Base-by-base conservation (phyloP, 2,113 vertebrate species). In the Dicaeum eximium region DNA sequence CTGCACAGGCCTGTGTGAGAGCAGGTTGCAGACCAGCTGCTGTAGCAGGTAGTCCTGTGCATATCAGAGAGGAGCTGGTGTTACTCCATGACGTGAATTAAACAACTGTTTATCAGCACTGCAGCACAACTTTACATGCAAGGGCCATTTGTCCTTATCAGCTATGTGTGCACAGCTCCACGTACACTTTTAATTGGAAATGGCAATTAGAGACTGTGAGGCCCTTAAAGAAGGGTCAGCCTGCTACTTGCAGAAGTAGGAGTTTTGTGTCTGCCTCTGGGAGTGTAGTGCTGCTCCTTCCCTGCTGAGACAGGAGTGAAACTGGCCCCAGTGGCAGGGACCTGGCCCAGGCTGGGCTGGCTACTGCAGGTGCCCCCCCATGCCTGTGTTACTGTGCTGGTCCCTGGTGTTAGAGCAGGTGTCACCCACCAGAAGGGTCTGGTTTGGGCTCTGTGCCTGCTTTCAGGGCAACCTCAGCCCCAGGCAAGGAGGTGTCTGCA, bases 51-150 rank as follows among this genome's bases (percentile, higher is more conserved):
- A 30, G 2, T 18, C 5, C 61, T 18, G 69, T 13, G 21, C 3
- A 0, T 92, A 37, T 93, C 50, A 7, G 66, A 30, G 35, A 23
- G 80, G 31, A 74, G 56, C 69, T 31, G 73, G 6, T 53, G 54
- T 33, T 24, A 11, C 40, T 38, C 48, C 16, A 0, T 53, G 70
- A 65, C 1, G 1, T 42, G 70, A 54, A 44, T 44, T 71, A n/a
- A 67, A 74, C 4, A 60, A 24, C 62, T 64, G 15, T 65, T 93
- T 94, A 96, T 97, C 96, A 97, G 88, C 45, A 10, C 77, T 74
- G 60, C 80, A 82, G 4, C 95, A 94, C 51, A 51, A 4, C 78
- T 67, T 73, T 5, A 65, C 48, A 45, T 22, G 56, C 51, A 33
- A 38, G 74, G 57, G 82, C 71, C 20, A 4, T 40, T 53, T 22